Percentiles rank a stretch among this genome's conserved stretches.
phyloP scores from a whole-genome alignment of 2,888 invertebrate species.

The Drosophila birchii region DNA sequence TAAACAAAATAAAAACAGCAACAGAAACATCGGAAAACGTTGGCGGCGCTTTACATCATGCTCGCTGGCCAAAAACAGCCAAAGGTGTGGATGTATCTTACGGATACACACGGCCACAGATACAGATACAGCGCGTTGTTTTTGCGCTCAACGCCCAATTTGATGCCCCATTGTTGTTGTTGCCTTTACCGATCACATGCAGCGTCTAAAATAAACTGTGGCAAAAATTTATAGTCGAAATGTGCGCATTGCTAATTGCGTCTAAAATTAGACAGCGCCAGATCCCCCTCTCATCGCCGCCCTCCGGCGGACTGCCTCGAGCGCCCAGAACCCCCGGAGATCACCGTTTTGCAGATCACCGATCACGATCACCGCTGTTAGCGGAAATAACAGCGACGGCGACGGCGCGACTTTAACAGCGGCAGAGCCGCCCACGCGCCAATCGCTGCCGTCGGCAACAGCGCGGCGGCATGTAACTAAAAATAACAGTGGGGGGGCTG shows the following conservation, averaged over 20 bases:
- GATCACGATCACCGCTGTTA: constrained; percentile 12
- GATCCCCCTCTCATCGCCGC: constrained; percentile 13
- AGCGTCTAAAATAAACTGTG: constrained; percentile 75
- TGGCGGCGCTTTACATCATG: constrained; percentile 76
- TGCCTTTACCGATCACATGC: constrained; percentile 63
- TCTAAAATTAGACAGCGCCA: constrained; percentile 69
- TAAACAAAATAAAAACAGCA: constrained; percentile 21
- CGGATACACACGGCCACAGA: constrained; percentile 44
- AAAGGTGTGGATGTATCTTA: constrained; percentile 70
- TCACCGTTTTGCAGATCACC: constrained; percentile 7
- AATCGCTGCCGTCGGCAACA: constrained; percentile 55
- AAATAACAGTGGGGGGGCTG: constrained; percentile 55
- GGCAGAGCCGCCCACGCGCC: constrained; percentile 72
- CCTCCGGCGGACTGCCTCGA: constrained; percentile 6
- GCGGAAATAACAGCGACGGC: constrained; percentile 28
- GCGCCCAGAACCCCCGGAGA: constrained; percentile 7
- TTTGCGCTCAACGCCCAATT: constrained; percentile 51
- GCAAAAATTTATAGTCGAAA: constrained; percentile 73
- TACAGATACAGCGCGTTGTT: constrained; percentile 45
- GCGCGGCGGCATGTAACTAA: constrained; percentile 61
- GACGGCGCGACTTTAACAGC: constrained; percentile 38
- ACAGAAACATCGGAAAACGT: constrained; percentile 43
- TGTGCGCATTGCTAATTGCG: constrained; percentile 78
- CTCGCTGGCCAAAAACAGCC: constrained; percentile 72
- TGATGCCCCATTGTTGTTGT: constrained; percentile 43